A percentile compares a stretch with the other conserved stretches of the same genome.
These are phyloP conservation scores for Siniperca chuatsi DNA, from an alignment of 2,113 vertebrate genomes.

Conservation along the genomic window DNA sequence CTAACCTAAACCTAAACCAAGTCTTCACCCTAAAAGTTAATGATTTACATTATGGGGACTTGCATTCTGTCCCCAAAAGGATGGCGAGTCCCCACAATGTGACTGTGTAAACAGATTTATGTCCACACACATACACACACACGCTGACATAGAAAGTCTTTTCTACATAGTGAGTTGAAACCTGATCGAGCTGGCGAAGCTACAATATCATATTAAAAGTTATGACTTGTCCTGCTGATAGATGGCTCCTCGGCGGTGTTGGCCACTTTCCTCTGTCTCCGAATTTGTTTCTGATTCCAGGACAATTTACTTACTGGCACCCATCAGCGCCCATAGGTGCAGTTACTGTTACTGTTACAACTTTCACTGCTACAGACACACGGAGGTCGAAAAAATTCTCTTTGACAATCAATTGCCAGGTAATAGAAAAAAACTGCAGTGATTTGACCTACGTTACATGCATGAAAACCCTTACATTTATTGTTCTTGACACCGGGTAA, in stretches of 20 bases:
- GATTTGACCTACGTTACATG: not conserved
- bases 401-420: too few relatives aligned
- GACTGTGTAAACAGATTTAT: too few relatives aligned
- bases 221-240: constrained; percentile 47
- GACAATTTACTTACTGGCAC: constrained; percentile 11
- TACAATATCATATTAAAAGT: constrained; percentile 62
- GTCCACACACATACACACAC: constrained; percentile 27
- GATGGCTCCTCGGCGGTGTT: constrained; percentile 9
- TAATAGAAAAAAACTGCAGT: not conserved
- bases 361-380: not conserved
- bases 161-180: constrained; percentile 88
- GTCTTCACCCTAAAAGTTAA: too few relatives aligned
- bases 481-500: not conserved
- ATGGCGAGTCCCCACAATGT: too few relatives aligned
- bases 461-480: not conserved
- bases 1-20: too few relatives aligned
- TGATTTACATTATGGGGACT: too few relatives aligned
- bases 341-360: not conserved
- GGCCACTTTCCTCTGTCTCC: constrained; percentile 20
- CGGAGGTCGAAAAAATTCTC: not conserved
- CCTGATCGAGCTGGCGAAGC: constrained; percentile 60
- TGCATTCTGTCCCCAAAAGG: too few relatives aligned
- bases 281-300: constrained; percentile 44
- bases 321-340: constrained; percentile 15
- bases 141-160: constrained; percentile 74